Evolutionary conservation across 2,888 invertebrate species (phyloP), one percentile per base, ranked within the genome.

Genomic region (Stenodera caucasica): DNA sequence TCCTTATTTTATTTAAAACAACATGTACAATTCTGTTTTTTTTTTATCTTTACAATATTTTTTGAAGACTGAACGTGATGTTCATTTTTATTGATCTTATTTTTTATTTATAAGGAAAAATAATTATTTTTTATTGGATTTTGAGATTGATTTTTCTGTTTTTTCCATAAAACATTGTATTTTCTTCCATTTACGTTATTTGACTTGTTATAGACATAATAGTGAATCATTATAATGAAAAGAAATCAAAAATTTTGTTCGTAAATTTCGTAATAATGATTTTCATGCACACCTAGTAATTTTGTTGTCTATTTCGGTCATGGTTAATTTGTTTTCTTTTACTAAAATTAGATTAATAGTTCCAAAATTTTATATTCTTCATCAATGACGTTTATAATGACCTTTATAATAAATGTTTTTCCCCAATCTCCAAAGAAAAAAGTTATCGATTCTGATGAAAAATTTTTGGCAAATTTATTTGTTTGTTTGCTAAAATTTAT

Each of bases 231-330:
- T 30, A 9, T 30, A 30, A 7, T 30, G 4, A 9, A 1, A 30
- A 30, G 30, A 30, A 7, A 30, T 1, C 4, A 5, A 40, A 40
- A 40, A 23, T 2, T 21, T 45, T 45, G 11, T 45, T 45, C 11
- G 11, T 21, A 45, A 45, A 45, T 45, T 45, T 45, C 45, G 18
- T 18, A 9, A 23, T 23, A 23, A 45, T 45, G 6, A 0, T 11
- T 40, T 18, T 2, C 7, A 23, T 45, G 45, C 18, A 7, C 1
- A 11, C 11, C 21, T 12, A 23, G 30, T 33, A n/a, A 45, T 7
- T 40, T 12, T 21, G 8, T 45, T 56, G 55, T 58, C 50, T 56
- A 62, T 62, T 53, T 62, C 62, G 62, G 62, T 62, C 62, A 62
- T 58, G 62, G 62, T 45, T 55, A 58, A 55, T 54, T 61, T 55